Base-by-base conservation (phyloP, 2,888 invertebrate genomes). In the Galerucella pusilla region DNA sequence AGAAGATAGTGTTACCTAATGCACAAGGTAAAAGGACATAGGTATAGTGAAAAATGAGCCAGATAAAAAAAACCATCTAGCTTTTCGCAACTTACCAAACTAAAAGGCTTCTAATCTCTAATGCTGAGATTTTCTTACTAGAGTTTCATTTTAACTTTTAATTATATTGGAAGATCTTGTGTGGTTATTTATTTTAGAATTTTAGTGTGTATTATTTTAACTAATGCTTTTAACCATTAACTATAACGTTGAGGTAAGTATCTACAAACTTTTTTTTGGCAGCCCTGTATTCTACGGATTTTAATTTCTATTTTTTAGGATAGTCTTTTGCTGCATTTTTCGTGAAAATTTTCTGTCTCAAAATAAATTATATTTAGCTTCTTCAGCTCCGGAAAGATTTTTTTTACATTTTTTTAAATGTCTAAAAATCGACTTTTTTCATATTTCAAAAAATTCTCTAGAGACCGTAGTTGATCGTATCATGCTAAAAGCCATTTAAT, bases 1-100 rank as follows among this genome's bases (percentile, higher is more conserved):
- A 95, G 90, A 96, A 96, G 90, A 91, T 93, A 84, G 90, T 94
- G 80, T 91, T 96, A 84, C 96, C 96, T 75, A 94, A 94, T 85
- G 94, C 95, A 85, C 91, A 95, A 94, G 95, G 96, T 96, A 86
- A 85, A 80, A 73, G 66, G 57, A 49, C 66, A 75, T 65, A 68
- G 59, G 67, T 61, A 61, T 67, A 49, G 52, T 52, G 70, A 45
- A 64, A 52, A 64, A 42, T 20, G 46, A 46, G 64, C 16, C 11
- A 42, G 20, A 61, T 60, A 68, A 61, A 61, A 49, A 35, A 35
- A 35, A 49, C 69, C 63, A 42, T 14, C 52, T 4, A 42, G 63
- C 63, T 70, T 70, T 7, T 28, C 63, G 68, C 68, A 16, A 54
- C 52, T 70, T 42, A 54, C 63, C n/a, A 70, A 57, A 52, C 63